A percentile compares a stretch with the other conserved stretches of the same genome.
These are phyloP conservation scores for Artemia franciscana DNA, from an alignment of 1,140 invertebrate species.

Conservation along the genomic window DNA sequence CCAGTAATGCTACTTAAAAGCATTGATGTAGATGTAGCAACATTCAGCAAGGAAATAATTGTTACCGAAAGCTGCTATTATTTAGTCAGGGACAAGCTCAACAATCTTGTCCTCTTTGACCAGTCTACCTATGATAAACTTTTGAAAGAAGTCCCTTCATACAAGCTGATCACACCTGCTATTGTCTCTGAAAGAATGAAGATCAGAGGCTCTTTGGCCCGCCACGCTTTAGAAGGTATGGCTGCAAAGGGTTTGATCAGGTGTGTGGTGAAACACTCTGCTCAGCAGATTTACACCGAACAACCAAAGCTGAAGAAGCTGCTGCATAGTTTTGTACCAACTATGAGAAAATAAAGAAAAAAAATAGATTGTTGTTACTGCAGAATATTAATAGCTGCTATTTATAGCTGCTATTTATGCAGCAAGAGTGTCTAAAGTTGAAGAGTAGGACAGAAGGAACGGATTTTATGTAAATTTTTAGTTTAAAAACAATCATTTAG, in stretches of 20 bases:
- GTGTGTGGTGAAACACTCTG: slow-evolving; percentile 88
- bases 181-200: slow-evolving; percentile 97
- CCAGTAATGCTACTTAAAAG: too few species aligned
- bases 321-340: neutral
- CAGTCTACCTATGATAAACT: slow-evolving; percentile 95
- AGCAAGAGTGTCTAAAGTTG: too few species aligned
- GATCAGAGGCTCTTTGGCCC: slow-evolving; percentile 88
- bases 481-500: too few species aligned
- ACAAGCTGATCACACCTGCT: slow-evolving; percentile 96
- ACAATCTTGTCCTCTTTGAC: slow-evolving; percentile 94
- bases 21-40: too few species aligned
- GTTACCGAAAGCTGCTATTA: too few species aligned
- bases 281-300: slow-evolving; percentile 94
- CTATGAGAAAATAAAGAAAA: neutral
- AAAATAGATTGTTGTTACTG: too few species aligned
- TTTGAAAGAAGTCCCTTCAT: slow-evolving; percentile 86
- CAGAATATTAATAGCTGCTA: too few species aligned
- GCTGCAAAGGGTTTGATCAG: slow-evolving; percentile 80
- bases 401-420: too few species aligned
- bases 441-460: too few species aligned
- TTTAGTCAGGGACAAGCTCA: slow-evolving; percentile 95
- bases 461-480: too few species aligned
- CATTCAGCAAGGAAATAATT: too few species aligned
- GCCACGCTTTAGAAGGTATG: slow-evolving; percentile 74
- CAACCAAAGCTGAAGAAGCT: slow-evolving; percentile 72